Evolutionary conservation across 2,888 invertebrate genomes (phyloP), one percentile per base, ranked within the genome.

Genomic region (Protophormia terraenovae): DNA sequence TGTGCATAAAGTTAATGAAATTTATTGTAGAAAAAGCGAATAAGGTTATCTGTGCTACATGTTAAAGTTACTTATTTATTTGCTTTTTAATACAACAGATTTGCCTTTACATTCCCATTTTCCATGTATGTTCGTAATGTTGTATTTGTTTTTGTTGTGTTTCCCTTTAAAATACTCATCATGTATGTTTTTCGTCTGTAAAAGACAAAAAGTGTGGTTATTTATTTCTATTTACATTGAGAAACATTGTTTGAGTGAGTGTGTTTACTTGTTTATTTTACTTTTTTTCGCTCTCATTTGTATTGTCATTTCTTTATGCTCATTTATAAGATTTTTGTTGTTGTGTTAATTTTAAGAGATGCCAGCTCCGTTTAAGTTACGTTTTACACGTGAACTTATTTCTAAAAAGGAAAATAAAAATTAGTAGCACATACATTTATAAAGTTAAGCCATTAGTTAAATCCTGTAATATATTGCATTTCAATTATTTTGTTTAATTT

Each of bases 181-280:
- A 77, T 82, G 82, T 83, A 83, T 83, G 29, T 71, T 64, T 69
- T 71, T 22, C 1, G 19, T 47, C 41, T 38, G 22, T 14, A 50
- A 73, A 50, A 66, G 14, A 38, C 12, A 55, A 77, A 84, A 84
- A 85, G 81, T 85, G 24, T 75, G 85, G 85, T 85, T 85, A 85
- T 64, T 62, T 16, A 50, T 24, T 45, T 58, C 12, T 77, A 78
- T 81, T 77, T 81, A 77, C 81, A 81, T 53, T 55, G 72, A 73
- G 69, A 81, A 71, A 64, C 27, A 71, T 76, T 82, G 53, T 62
- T 29, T 58, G 80, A 76, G 75, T 45, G 19, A 62, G 71, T 35
- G 41, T 50, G 50, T 53, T 60, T 66, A 67, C 55, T 41, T 76
- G 35, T 75, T 84, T 76, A n/a, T 73, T 32, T 41, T 75, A 50